phyloP scores from a whole-genome alignment of 2,888 invertebrate species.

The Nowickia ferox region DNA sequence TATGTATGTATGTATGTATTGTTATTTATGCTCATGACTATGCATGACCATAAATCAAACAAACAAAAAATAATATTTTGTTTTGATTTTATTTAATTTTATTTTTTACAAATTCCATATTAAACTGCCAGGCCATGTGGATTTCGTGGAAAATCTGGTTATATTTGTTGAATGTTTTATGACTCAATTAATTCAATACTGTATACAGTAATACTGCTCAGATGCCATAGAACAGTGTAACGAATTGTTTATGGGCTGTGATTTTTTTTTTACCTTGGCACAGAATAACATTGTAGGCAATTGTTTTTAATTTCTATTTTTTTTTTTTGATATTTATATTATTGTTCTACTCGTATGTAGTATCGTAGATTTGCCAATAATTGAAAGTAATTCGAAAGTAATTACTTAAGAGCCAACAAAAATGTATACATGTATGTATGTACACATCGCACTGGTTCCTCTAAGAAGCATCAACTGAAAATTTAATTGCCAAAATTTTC shows the following conservation, averaged over 20 bases:
- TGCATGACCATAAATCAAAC: conserved; percentile 28
- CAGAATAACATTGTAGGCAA: background rate
- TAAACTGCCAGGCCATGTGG: conserved; percentile 51
- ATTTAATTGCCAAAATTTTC: no score
- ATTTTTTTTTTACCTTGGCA: no score
- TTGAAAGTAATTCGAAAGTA: no score
- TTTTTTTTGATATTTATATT: no score
- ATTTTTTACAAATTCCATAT: conserved; percentile 37
- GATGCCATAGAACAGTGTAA: conserved; percentile 1
- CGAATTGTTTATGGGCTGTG: background rate
- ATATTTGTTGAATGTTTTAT: conserved; percentile 72
- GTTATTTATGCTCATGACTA: conserved; percentile 40
- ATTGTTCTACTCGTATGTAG: no score
- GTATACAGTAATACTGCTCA: conserved; percentile 17
- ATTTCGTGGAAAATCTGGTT: conserved; percentile 71
- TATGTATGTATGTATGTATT: background rate
- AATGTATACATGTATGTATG: no score
- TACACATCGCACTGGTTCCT: no score
- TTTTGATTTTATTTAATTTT: conserved; percentile 52
- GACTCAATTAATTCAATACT: conserved; percentile 68
- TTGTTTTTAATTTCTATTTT: no score
- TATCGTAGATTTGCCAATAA: no score
- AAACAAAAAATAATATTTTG: conserved; percentile 47
- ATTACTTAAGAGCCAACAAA: no score
- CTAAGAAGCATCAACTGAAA: no score